These are phyloP conservation scores for Drosophila suzukii DNA, from an alignment of 1,140 invertebrate species.

Conservation along the genomic window DNA sequence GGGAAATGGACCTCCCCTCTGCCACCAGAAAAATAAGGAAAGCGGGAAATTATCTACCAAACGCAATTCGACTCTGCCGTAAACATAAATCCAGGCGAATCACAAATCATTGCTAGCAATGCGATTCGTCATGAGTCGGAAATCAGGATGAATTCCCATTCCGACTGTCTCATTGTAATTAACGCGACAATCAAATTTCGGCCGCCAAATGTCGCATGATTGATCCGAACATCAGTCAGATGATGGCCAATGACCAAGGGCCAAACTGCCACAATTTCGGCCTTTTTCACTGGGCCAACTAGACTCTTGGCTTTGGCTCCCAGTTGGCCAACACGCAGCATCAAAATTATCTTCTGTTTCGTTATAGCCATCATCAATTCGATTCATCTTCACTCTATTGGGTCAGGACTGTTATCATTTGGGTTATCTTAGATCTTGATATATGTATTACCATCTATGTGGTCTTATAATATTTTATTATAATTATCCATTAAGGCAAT, in stretches of 20 bases:
- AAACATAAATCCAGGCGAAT: conserved; percentile 64
- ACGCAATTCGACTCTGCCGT: conserved; percentile 43
- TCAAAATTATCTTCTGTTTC: conserved; percentile 15
- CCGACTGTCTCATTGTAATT: conserved; percentile 57
- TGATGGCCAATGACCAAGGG: conserved; percentile 40
- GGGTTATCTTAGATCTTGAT: conserved; percentile 8
- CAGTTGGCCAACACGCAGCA: conserved; percentile 39
- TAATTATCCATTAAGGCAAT: too few relatives aligned
- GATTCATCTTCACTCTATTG: conserved; percentile 6
- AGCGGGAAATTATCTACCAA: conserved; percentile 36
- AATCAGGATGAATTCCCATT: conserved; percentile 28
- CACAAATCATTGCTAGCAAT: conserved; percentile 65
- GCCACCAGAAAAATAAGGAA: neutral
- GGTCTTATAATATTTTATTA: too few relatives aligned
- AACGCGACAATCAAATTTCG: conserved; percentile 75
- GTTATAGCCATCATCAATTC: conserved; percentile 4
- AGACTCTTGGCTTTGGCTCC: conserved; percentile 11
- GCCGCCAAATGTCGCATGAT: conserved; percentile 62
- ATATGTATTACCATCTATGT: neutral
- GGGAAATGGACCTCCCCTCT: neutral
- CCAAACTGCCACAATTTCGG: conserved; percentile 53
- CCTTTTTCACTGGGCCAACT: conserved; percentile 43
- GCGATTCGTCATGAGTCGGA: conserved; percentile 57
- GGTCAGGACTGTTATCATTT: conserved; percentile 8
- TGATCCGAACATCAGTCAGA: conserved; percentile 44